Evolutionary conservation across 2,888 invertebrate genomes (phyloP).

Genomic region (Strigamia crassipes): DNA sequence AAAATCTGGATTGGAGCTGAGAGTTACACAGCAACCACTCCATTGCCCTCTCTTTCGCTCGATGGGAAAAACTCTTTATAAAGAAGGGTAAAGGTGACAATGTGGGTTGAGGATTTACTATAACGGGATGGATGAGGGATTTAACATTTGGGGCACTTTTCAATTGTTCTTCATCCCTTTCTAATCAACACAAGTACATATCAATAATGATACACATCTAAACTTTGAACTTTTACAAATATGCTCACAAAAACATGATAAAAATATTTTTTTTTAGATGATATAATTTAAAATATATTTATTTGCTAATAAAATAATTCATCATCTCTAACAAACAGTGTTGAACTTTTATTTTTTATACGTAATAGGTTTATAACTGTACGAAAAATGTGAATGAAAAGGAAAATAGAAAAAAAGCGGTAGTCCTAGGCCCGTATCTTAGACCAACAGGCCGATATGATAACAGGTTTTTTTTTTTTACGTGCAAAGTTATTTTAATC

Average conservation of each 20-base stretch:
- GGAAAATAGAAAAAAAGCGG: neutral
- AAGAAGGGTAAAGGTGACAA: slow-evolving; percentile 35
- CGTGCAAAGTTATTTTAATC: slow-evolving; percentile 14
- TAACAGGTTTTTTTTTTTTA: slow-evolving; percentile 10
- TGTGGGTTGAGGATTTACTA: slow-evolving; percentile 32
- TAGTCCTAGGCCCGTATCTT: slow-evolving; percentile 24
- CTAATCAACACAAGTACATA: neutral
- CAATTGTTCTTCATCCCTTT: neutral
- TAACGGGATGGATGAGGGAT: neutral
- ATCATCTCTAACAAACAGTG: too few relatives aligned
- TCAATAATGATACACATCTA: neutral
- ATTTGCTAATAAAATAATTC: too few relatives aligned
- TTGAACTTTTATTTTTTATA: neutral
- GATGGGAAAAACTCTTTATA: slow-evolving; percentile 42
- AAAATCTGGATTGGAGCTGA: slow-evolving; percentile 38
- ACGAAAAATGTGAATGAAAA: slow-evolving; percentile 12
- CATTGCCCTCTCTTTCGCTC: slow-evolving; percentile 18
- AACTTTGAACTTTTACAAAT: neutral
- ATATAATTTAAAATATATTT: too few relatives aligned
- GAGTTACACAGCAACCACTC: slow-evolving; percentile 37
- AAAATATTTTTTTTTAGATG: too few relatives aligned
- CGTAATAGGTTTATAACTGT: neutral
- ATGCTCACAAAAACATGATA: too few relatives aligned
- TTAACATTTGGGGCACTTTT: slow-evolving; percentile 12
- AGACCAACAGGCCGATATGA: neutral